Conservation (phyloP, 2,113 vertebrate species). For the Sialia sialis region DNA sequence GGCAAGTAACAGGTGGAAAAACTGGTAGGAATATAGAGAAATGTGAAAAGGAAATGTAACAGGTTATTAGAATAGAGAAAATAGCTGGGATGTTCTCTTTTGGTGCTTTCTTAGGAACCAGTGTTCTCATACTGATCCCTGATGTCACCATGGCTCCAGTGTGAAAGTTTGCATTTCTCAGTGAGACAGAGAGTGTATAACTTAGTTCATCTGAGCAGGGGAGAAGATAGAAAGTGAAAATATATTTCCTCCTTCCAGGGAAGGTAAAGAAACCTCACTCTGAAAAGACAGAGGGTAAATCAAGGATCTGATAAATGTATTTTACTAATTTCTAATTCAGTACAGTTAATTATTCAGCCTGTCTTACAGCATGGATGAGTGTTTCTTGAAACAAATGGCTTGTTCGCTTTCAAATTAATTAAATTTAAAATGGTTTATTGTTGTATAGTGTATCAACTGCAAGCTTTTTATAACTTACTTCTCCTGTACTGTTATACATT, state of each 20-base stretch:
- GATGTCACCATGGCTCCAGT: not conserved
- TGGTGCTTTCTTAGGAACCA: not conserved
- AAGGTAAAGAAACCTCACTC: not conserved
- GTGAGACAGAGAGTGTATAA: not conserved
- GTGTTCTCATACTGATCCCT: not conserved
- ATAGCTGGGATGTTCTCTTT: not conserved
- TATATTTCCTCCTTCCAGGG: accelerated
- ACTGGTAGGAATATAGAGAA: not conserved
- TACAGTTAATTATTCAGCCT: not conserved
- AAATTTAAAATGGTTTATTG: not conserved
- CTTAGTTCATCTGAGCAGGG: not conserved
- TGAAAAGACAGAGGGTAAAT: not conserved
- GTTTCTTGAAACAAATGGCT: not conserved
- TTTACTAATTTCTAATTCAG: not conserved
- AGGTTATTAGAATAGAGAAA: not conserved
- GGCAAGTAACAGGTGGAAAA: not conserved
- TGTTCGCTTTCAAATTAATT: not conserved
- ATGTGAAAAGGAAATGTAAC: not conserved
- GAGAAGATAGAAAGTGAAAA: not conserved
- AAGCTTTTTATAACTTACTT: not conserved
- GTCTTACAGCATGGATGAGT: not conserved
- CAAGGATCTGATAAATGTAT: not conserved
- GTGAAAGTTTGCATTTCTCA: not conserved
- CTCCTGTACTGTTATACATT: not conserved
- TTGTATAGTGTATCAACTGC: not conserved